Conservation (phyloP, 2,888 invertebrate genomes). For the Cataglyphis livida region DNA sequence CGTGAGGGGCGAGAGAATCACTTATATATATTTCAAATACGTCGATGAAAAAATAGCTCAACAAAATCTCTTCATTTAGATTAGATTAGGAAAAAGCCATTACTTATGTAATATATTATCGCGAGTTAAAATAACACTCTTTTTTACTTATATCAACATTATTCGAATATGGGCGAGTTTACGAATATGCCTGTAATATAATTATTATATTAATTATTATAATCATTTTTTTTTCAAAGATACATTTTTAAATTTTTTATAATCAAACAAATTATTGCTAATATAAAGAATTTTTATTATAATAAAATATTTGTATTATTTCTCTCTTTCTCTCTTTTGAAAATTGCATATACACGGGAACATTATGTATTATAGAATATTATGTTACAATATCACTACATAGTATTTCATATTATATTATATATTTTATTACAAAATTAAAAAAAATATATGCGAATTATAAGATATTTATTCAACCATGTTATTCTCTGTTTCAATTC, state of each 20-base stretch:
- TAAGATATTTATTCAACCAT: neutral
- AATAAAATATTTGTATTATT: too few species aligned
- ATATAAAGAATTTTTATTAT: too few species aligned
- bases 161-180: neutral
- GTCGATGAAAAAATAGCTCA: conserved; percentile 12
- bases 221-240: too few species aligned
- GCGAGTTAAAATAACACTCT: neutral
- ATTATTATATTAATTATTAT: neutral
- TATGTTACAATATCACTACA: neutral
- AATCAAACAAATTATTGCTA: too few species aligned
- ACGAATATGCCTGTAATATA: too few species aligned
- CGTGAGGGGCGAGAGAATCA: neutral
- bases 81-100: conserved; percentile 20
- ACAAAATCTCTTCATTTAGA: conserved; percentile 13
- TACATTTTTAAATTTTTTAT: too few species aligned
- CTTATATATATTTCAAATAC: neutral
- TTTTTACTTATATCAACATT: neutral
- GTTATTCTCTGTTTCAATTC: neutral
- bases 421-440: neutral
- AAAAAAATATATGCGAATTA: neutral
- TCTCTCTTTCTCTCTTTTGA: too few species aligned
- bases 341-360: neutral
- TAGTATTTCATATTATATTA: neutral
- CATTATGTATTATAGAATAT: neutral
- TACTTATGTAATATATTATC: conserved; percentile 30